These are phyloP conservation scores for Vanessa tameamea DNA, from an alignment of 1,140 invertebrate genomes.

Conservation along the genomic window DNA sequence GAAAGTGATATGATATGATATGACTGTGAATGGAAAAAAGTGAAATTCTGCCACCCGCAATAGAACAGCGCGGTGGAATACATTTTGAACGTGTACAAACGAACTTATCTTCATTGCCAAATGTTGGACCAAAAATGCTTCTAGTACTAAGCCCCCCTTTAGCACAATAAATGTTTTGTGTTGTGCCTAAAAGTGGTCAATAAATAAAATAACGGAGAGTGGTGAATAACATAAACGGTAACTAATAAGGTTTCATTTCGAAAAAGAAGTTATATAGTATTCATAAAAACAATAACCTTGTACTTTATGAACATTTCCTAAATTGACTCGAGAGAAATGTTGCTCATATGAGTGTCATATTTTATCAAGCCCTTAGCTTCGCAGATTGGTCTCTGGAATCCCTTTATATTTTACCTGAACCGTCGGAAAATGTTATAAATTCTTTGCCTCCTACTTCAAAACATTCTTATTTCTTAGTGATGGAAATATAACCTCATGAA, in stretches of 20 bases:
- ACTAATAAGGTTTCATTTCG: not conserved
- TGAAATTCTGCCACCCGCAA: too few species aligned
- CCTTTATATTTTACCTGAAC: conserved; percentile 25
- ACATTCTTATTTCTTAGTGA: not conserved
- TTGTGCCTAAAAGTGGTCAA: too few species aligned
- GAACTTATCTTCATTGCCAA: too few species aligned
- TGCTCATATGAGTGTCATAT: conserved; percentile 26
- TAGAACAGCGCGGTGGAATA: too few species aligned
- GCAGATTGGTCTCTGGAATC: conserved; percentile 28
- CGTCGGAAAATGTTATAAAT: conserved; percentile 28
- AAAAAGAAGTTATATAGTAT: not conserved
- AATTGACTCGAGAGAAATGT: conserved; percentile 29
- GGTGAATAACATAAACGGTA: not conserved
- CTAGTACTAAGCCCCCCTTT: too few species aligned
- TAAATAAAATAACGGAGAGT: too few species aligned
- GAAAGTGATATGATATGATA: too few species aligned
- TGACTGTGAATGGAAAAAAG: too few species aligned
- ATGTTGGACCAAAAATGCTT: too few species aligned
- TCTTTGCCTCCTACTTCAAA: conserved; percentile 4
- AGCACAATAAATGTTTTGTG: too few species aligned
- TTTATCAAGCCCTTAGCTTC: conserved; percentile 28
- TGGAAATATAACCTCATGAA: not conserved
- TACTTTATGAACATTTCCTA: conserved; percentile 19
- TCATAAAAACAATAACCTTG: not conserved
- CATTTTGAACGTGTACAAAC: too few species aligned